Evolutionary conservation across 2,113 vertebrate genomes (phyloP).

Genomic region (Redunca redunca): DNA sequence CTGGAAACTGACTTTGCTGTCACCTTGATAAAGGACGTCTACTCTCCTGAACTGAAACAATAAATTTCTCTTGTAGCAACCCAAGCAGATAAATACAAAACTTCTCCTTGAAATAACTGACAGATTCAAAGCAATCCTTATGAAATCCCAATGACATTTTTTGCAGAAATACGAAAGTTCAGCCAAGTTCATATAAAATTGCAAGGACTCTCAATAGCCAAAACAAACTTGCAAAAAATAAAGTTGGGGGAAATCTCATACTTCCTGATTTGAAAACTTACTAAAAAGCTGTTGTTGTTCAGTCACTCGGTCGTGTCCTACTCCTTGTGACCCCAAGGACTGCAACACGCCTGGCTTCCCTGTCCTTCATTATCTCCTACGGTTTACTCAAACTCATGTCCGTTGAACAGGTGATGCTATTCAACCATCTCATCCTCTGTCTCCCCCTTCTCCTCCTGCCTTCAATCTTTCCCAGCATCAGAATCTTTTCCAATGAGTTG

Average conservation of each 20-base stretch:
- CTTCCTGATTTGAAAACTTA: not conserved
- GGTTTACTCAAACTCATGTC: not conserved
- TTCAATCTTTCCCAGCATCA: not conserved
- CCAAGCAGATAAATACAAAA: not conserved
- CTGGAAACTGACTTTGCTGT: not conserved
- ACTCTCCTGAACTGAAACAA: not conserved
- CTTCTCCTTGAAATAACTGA: not conserved
- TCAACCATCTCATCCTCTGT: not conserved
- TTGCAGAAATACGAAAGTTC: not conserved
- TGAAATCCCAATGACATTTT: not conserved
- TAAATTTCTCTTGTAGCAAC: not conserved
- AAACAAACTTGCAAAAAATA: not conserved
- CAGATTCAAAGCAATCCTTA: not conserved
- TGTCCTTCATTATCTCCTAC: not conserved
- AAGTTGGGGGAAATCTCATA: not conserved
- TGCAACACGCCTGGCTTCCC: not conserved
- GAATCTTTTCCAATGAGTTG: not conserved
- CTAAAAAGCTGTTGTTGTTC: not conserved
- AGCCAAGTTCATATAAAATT: not conserved
- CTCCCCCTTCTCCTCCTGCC: not conserved
- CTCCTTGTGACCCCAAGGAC: not conserved
- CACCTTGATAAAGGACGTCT: not conserved
- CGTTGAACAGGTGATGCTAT: not conserved
- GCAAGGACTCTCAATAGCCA: not conserved
- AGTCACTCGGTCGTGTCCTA: not conserved